Conservation (phyloP, 2,797 vertebrate genomes). For the Betta splendens region DNA sequence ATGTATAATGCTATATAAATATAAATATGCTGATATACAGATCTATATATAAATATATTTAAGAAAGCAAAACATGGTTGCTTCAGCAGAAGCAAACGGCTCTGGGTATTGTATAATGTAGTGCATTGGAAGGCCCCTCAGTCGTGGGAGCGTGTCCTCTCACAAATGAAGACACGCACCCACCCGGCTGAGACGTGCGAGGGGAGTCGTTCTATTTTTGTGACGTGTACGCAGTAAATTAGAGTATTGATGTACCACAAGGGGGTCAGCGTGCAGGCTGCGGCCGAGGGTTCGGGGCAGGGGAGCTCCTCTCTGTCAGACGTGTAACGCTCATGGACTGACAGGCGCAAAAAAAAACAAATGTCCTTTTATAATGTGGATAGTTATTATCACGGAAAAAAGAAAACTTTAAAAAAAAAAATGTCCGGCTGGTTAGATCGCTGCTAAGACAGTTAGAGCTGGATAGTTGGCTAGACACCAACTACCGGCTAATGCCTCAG, state of each 20-base stretch:
- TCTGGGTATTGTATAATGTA: constrained; percentile 66
- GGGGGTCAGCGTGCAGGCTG: constrained; percentile 68
- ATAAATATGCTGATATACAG: constrained; percentile 50
- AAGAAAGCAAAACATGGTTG: constrained; percentile 56
- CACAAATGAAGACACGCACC: constrained; percentile 37
- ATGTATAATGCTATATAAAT: constrained; percentile 75
- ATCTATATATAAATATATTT: constrained; percentile 49
- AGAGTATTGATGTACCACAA: constrained; percentile 76
- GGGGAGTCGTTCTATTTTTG: constrained; percentile 67
- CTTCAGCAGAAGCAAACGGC: constrained; percentile 62
- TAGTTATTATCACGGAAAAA: constrained; percentile 60
- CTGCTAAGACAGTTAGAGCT: constrained; percentile 74
- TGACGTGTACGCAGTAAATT: constrained; percentile 68
- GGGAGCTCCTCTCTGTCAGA: constrained; percentile 61
- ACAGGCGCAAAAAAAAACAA: constrained; percentile 60
- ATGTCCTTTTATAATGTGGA: constrained; percentile 54
- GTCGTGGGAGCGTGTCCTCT: constrained; percentile 24
- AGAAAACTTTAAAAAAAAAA: too few relatives aligned
- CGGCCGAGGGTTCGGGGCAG: constrained; percentile 59
- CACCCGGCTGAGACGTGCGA: constrained; percentile 35
- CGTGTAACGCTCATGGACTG: constrained; percentile 75
- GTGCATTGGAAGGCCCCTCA: constrained; percentile 61
- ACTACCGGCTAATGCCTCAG: constrained; percentile 77
- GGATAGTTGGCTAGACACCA: constrained; percentile 63
- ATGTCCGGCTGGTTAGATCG: constrained; percentile 69